Percentiles rank a stretch among this genome's conserved stretches.
Evolutionary conservation across 2,888 invertebrate species (phyloP).

Genomic region (Agrilus biguttatus): DNA sequence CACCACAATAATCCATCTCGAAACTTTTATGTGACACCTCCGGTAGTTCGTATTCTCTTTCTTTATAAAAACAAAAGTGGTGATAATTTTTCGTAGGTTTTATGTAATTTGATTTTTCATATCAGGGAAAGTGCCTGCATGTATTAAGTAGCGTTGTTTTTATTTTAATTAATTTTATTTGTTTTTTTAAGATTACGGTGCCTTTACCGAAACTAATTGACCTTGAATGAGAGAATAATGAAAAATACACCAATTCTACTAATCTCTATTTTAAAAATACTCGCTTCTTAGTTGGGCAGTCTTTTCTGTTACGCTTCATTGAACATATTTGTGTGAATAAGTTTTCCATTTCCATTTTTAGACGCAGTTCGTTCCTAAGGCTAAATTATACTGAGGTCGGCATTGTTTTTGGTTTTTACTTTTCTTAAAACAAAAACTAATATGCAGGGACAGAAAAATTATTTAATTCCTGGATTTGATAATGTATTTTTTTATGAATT

Average conservation of each 20-base stretch:
- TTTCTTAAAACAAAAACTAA: too few relatives aligned
- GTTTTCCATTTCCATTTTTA: too few relatives aligned
- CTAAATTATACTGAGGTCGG: too few relatives aligned
- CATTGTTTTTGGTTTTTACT: too few relatives aligned
- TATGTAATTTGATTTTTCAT: conserved; percentile 8
- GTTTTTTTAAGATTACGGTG: conserved; percentile 13
- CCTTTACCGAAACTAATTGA: conserved; percentile 9
- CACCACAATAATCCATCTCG: too few relatives aligned
- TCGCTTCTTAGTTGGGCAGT: conserved; percentile 8
- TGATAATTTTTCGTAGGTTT: neutral
- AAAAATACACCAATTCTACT: conserved; percentile 11
- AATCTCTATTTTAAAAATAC: conserved; percentile 12
- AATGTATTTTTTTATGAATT: too few relatives aligned
- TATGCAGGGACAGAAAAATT: too few relatives aligned
- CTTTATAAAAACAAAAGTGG: neutral
- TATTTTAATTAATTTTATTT: conserved; percentile 4
- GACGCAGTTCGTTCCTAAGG: too few relatives aligned
- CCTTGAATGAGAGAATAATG: neutral
- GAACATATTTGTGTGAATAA: neutral
- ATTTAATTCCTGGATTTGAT: too few relatives aligned
- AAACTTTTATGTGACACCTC: too few relatives aligned
- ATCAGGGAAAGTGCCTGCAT: conserved; percentile 12
- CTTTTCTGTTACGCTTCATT: conserved; percentile 5
- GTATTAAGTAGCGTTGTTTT: conserved; percentile 4
- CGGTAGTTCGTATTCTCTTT: neutral